A percentile compares a stretch with the other conserved stretches of the same genome.
Evolutionary conservation across 2,888 invertebrate genomes (phyloP).

Genomic region (Dyspetes luteomarginatus): DNA sequence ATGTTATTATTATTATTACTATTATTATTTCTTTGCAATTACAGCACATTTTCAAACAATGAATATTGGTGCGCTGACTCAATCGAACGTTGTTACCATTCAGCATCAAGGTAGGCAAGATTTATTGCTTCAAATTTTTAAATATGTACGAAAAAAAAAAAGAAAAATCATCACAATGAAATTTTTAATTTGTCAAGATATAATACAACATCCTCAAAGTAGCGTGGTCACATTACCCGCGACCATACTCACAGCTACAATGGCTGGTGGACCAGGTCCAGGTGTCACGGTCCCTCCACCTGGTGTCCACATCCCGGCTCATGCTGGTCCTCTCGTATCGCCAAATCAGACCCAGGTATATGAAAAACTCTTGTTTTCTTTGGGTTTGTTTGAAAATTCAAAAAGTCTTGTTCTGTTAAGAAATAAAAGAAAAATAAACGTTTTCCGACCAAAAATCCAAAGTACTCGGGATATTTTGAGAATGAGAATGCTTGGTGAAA

Average conservation of each 20-base stretch:
- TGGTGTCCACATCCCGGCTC: conserved; percentile 82
- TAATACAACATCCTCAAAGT: conserved; percentile 82
- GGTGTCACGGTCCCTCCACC: conserved; percentile 81
- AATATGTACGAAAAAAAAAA: conserved; percentile 20
- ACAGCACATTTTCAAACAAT: conserved; percentile 82
- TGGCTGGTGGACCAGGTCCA: conserved; percentile 78
- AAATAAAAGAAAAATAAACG: no score
- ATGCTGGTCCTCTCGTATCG: conserved; percentile 81
- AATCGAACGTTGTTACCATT: conserved; percentile 82
- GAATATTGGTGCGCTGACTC: conserved; percentile 81
- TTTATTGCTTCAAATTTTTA: conserved; percentile 9
- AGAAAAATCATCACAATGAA: background rate
- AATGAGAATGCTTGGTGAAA: no score
- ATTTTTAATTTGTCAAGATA: conserved; percentile 71
- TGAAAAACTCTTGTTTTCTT: no score
- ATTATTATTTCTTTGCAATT: conserved; percentile 48
- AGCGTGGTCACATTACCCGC: conserved; percentile 80
- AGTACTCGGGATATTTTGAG: no score
- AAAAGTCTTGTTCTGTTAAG: no score
- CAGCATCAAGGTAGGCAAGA: conserved; percentile 80
- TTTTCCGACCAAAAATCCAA: no score
- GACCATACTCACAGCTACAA: conserved; percentile 81
- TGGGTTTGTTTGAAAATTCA: no score
- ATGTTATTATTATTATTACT: background rate
- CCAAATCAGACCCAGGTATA: conserved; percentile 80